Evolutionary conservation across 2,888 invertebrate species (phyloP).

Genomic region (Melolontha melolontha): DNA sequence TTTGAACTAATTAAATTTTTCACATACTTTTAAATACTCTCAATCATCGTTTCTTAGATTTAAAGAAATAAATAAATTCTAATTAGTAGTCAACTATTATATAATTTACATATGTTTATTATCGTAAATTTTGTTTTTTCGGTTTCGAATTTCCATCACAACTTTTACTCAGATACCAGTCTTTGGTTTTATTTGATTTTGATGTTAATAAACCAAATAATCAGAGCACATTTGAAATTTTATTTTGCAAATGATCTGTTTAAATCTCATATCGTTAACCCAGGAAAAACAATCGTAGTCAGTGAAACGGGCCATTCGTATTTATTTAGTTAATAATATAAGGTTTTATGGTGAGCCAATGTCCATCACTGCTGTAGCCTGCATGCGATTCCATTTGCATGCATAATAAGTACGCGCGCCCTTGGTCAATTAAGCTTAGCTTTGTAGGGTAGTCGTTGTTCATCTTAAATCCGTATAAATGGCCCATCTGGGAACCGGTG

Average conservation of each 20-base stretch:
- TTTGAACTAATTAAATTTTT: too few relatives aligned
- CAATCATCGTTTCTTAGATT: too few relatives aligned
- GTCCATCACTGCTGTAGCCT: slow-evolving; percentile 58
- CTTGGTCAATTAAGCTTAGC: slow-evolving; percentile 63
- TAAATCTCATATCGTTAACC: slow-evolving; percentile 44
- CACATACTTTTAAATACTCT: too few relatives aligned
- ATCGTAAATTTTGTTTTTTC: too few relatives aligned
- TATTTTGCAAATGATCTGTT: slow-evolving; percentile 5
- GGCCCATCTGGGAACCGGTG: slow-evolving; percentile 62
- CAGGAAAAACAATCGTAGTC: slow-evolving; percentile 44
- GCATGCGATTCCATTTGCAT: slow-evolving; percentile 64
- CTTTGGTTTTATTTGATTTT: too few relatives aligned
- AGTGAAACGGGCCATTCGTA: slow-evolving; percentile 51
- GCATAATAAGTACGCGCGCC: slow-evolving; percentile 60
- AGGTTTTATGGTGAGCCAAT: slow-evolving; percentile 49
- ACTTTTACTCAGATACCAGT: too few relatives aligned
- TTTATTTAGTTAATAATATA: slow-evolving; percentile 52
- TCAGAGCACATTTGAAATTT: too few relatives aligned
- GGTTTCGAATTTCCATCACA: too few relatives aligned
- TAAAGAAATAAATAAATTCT: too few relatives aligned
- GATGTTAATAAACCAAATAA: too few relatives aligned
- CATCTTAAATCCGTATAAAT: slow-evolving; percentile 66
- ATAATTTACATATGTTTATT: too few relatives aligned
- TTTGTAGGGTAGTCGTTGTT: slow-evolving; percentile 58
- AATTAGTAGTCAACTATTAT: too few relatives aligned